Base-by-base conservation (phyloP, 2,888 invertebrate genomes). In the Oligia latruncula region DNA sequence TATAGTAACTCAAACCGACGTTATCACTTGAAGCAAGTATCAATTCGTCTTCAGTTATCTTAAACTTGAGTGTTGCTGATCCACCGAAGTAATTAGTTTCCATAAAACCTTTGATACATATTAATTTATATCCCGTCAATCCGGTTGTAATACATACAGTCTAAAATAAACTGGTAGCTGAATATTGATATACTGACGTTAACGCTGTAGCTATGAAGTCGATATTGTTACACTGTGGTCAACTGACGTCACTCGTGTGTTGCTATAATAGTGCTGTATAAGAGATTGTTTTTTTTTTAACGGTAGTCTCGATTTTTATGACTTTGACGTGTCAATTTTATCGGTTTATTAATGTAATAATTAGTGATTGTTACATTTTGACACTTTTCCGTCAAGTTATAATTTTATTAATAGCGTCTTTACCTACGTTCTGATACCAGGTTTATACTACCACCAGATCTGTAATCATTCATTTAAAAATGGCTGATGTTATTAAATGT, bases 101-200 rank as follows among this genome's bases (percentile, higher is more conserved):
- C 88, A 92, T 93, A 91, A 92, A 93, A 89, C 89, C 78, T 81
- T 87, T 91, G 94, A 95, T 95, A 95, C 92, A 93, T 93, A 91
- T 93, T 93, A 92, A 94, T 94, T 92, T 90, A 88, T 74, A 88
- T 74, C 84, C 82, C 79, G 88, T 87, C 83, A 80, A 81, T 84
- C 90, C 77, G 87, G 85, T 90, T 90, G 85, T 81, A 55, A 71
- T 49, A 71, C 29, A 78, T 80, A 84, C 74, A 78, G 74, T 66
- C 71, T 80, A 73, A 83, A 82, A 85, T 77, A 78, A 77, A 82
- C 72, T 75, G 49, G 74, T 83, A 88, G 81, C 81, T 23, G 29
- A 40, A 55, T 80, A 79, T 87, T 80, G 80, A 62, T 82, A 52
- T 68, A 80, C 82, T 74, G 78, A 58, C 49, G 49, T 46, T 81